These are phyloP conservation scores for Tribolium castaneum DNA, from an alignment of 1,140 invertebrate species.

Conservation along the genomic window DNA sequence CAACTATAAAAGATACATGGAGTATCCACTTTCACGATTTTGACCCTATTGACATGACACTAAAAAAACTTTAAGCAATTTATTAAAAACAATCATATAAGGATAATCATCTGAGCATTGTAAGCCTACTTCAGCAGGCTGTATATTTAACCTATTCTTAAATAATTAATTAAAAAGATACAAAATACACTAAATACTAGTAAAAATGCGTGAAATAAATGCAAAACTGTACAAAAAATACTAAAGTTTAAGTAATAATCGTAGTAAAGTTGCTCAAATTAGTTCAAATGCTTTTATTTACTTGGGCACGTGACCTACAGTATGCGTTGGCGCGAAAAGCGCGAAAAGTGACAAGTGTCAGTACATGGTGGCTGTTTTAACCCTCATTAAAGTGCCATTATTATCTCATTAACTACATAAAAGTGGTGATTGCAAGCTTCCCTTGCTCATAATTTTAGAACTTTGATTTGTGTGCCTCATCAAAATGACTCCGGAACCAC, in stretches of 20 bases:
- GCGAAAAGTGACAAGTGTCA: not conserved
- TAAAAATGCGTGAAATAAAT: too few relatives aligned
- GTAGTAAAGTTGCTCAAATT: not conserved
- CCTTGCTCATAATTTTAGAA: not conserved
- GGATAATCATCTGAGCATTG: too few relatives aligned
- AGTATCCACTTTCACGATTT: too few relatives aligned
- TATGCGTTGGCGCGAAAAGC: not conserved
- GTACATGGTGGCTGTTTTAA: not conserved
- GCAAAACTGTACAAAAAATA: too few relatives aligned
- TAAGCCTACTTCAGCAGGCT: not conserved
- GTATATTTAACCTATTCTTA: too few relatives aligned
- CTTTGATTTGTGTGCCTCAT: not conserved
- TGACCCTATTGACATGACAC: too few relatives aligned
- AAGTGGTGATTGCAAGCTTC: not conserved
- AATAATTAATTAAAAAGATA: too few relatives aligned
- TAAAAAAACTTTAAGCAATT: too few relatives aligned
- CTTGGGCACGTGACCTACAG: not conserved
- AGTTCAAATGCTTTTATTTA: not conserved
- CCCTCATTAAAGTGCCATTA: slow-evolving; percentile 1
- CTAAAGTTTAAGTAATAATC: too few relatives aligned
- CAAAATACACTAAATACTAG: too few relatives aligned
- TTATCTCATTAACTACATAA: not conserved
- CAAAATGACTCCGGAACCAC: not conserved
- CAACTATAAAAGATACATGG: too few relatives aligned
- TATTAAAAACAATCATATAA: too few relatives aligned